Conservation (phyloP, 30 jellyfish, hydroid and myxozoan species). For the Sanderia malayensis region DNA sequence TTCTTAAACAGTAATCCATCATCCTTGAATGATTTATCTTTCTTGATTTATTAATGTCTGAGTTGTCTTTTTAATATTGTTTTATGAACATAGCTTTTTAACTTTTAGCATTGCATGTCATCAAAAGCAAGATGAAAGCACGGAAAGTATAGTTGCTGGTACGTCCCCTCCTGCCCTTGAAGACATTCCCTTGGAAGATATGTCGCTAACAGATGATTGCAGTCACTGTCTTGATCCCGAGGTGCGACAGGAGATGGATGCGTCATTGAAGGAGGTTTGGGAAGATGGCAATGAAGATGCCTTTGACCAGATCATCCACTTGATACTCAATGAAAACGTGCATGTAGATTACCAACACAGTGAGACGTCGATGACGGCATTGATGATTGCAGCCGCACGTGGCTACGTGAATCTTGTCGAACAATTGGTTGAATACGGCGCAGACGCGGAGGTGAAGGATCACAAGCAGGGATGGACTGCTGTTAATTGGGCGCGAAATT, state of each 20-base stretch:
- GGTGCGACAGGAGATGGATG: conserved; percentile 48
- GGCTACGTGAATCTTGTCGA: conserved; percentile 74
- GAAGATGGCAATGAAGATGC: conserved; percentile 83
- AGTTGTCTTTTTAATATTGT: no score
- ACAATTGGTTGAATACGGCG: conserved; percentile 77
- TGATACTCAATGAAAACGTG: conserved; percentile 70
- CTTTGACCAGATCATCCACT: conserved; percentile 76
- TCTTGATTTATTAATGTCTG: no score
- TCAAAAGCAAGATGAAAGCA: no score
- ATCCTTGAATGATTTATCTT: no score
- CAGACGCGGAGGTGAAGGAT: conserved; percentile 63
- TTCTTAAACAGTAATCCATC: no score
- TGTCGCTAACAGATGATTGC: conserved; percentile 18
- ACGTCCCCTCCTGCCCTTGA: conserved; percentile 4
- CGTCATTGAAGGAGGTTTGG: conserved; percentile 68
- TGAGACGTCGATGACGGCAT: conserved; percentile 80
- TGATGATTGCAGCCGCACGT: conserved; percentile 90
- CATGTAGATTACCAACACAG: conserved; percentile 64
- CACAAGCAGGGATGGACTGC: conserved; percentile 66
- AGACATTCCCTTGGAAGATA: neutral
- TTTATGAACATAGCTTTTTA: no score
- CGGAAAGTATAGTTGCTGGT: no score
- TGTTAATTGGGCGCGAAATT: conserved; percentile 75
- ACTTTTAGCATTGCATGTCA: no score
- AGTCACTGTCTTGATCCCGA: conserved; percentile 53